Evolutionary conservation across 2,113 vertebrate species (phyloP).

Genomic region (Elgaria multicarinata): DNA sequence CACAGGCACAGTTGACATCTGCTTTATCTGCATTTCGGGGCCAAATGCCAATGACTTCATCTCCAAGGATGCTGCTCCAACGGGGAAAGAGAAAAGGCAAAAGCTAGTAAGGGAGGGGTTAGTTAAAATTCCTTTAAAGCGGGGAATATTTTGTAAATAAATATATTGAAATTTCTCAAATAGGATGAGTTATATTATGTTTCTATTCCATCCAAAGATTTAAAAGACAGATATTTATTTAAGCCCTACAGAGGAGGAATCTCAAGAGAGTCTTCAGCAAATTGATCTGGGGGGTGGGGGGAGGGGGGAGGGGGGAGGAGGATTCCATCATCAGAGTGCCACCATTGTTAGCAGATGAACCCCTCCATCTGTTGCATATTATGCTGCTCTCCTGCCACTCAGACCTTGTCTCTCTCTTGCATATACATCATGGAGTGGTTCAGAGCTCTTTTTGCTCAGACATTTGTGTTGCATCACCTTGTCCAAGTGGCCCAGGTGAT

Average conservation of each 20-base stretch:
- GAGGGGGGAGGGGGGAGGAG: too few species aligned
- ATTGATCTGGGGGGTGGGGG: not conserved
- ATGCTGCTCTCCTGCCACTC: not conserved
- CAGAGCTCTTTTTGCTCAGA: accelerated
- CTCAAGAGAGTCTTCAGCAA: not conserved
- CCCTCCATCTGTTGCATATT: not conserved
- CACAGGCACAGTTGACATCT: conserved; percentile 93
- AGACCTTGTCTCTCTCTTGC: not conserved
- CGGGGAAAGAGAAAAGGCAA: not conserved
- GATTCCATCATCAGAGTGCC: not conserved
- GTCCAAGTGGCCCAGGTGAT: conserved; percentile 99
- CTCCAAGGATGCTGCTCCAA: conserved; percentile 87
- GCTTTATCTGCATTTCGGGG: conserved; percentile 93
- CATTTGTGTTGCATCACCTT: conserved; percentile 79
- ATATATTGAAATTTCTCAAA: not conserved
- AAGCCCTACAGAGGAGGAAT: not conserved
- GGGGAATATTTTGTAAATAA: not conserved
- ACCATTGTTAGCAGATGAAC: not conserved
- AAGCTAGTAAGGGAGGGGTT: accelerated
- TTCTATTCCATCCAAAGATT: too few species aligned
- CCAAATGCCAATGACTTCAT: conserved; percentile 95
- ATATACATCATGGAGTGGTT: not conserved
- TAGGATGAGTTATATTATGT: not conserved
- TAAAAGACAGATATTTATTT: not conserved
- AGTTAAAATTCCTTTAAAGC: not conserved